These are phyloP conservation scores for sheep (Ovis aries) DNA, from an alignment of 2,113 vertebrate genomes.

Conservation along the genomic window DNA sequence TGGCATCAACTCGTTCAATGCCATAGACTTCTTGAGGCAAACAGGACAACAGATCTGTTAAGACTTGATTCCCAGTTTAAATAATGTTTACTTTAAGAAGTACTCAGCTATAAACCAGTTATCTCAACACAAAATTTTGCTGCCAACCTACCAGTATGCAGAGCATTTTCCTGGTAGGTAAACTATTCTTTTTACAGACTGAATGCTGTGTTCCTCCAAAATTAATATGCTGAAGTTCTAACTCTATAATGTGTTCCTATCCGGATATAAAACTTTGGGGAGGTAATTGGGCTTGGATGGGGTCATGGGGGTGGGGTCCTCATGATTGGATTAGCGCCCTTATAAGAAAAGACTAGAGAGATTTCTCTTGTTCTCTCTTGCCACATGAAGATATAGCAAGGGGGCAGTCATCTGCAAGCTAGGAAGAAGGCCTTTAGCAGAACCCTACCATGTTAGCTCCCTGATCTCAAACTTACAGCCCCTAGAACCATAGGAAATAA, in stretches of 20 bases:
- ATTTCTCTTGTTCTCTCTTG: neutral
- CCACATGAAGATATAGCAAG: neutral
- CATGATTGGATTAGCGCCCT: neutral
- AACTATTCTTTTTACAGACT: neutral
- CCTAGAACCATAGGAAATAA: neutral
- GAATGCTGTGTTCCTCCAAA: neutral
- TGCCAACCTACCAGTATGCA: neutral
- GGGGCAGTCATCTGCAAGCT: neutral
- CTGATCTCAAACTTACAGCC: neutral
- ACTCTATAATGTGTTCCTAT: neutral
- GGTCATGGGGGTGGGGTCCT: neutral
- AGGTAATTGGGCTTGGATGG: neutral
- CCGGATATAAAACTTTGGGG: neutral
- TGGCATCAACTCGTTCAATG: neutral
- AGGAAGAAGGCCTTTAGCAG: neutral
- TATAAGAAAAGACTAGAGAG: neutral
- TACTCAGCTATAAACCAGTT: neutral
- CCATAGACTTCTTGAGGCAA: slow-evolving; percentile 14
- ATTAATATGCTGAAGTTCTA: neutral
- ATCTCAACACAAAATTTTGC: slow-evolving; percentile 20
- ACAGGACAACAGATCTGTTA: neutral
- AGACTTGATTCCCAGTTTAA: neutral
- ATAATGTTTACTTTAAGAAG: neutral
- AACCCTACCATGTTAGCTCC: neutral
- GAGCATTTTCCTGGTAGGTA: neutral